Evolutionary conservation across 37 sponge, comb jelly and placozoan genomes (phyloP).

Genomic region (Oscarella lobularis): DNA sequence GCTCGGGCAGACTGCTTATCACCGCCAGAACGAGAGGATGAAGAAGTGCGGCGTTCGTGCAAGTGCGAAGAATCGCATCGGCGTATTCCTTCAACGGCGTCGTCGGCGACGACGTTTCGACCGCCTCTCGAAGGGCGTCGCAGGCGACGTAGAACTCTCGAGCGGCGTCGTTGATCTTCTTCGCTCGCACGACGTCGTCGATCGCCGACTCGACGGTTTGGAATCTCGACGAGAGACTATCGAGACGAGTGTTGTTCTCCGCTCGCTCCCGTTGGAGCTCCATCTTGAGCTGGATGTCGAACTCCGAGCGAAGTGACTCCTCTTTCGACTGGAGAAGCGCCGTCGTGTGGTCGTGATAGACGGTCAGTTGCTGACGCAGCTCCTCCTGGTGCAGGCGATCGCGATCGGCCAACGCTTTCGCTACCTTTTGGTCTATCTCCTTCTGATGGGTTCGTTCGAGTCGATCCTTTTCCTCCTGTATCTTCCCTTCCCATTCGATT

Average conservation of each 20-base stretch:
- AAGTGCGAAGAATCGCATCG: slow-evolving; percentile 14
- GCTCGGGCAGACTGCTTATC: slow-evolving; percentile 35
- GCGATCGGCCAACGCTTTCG: too few relatives aligned
- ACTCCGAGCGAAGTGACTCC: background rate
- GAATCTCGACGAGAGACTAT: slow-evolving; percentile 19
- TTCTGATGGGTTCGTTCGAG: too few relatives aligned
- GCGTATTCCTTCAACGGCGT: slow-evolving; percentile 13
- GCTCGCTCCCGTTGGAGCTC: background rate
- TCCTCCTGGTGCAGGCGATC: too few relatives aligned
- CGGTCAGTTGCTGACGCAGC: background rate
- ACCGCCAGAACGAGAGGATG: slow-evolving; percentile 32
- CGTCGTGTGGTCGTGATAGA: background rate
- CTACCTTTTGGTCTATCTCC: too few relatives aligned
- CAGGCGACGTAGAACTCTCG: slow-evolving; percentile 31
- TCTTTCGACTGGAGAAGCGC: background rate
- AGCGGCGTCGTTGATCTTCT: background rate
- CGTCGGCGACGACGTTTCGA: slow-evolving; percentile 17
- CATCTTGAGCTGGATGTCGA: background rate
- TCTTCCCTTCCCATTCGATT: too few relatives aligned
- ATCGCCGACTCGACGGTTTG: slow-evolving; percentile 55
- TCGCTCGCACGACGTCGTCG: slow-evolving; percentile 32
- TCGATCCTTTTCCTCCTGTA: too few relatives aligned
- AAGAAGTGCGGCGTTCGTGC: slow-evolving; percentile 24
- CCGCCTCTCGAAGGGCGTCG: slow-evolving; percentile 27
- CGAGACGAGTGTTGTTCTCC: slow-evolving; percentile 38